Percentiles rank a stretch among this genome's conserved stretches.
phyloP scores from a whole-genome alignment of 2,113 vertebrate species.

The Myiagra hebetior region DNA sequence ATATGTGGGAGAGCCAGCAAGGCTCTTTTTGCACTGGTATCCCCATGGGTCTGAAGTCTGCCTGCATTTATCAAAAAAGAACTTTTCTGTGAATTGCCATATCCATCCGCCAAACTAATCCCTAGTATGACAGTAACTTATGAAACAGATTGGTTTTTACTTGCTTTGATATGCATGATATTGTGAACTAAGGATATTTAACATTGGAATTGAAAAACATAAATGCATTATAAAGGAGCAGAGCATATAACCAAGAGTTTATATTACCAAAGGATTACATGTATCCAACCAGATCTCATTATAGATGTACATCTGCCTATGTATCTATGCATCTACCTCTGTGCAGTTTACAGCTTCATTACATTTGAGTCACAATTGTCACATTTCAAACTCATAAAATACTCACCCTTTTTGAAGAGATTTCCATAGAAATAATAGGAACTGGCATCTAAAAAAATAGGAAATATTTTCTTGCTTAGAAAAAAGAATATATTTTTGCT shows the following conservation, averaged over 20 bases:
- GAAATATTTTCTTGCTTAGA: background rate
- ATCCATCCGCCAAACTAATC: background rate
- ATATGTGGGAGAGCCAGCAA: background rate
- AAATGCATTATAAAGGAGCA: background rate
- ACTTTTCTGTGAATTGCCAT: background rate
- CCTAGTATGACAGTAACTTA: background rate
- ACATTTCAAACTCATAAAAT: background rate
- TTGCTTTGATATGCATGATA: background rate
- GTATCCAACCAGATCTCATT: background rate
- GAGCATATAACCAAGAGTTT: background rate
- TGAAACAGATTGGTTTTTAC: background rate
- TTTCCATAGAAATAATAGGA: conserved; percentile 88
- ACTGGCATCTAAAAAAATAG: conserved; percentile 78
- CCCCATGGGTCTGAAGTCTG: background rate
- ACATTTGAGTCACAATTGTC: background rate
- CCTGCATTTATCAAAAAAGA: background rate
- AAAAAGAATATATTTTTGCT: background rate
- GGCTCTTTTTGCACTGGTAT: background rate
- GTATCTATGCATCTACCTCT: background rate
- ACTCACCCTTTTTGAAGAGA: conserved; percentile 93
- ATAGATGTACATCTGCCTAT: background rate
- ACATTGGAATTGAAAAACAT: background rate
- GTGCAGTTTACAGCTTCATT: background rate
- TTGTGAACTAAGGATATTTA: background rate
- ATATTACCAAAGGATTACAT: background rate